phyloP scores from a whole-genome alignment of 2,797 vertebrate genomes.

The Anolis apletophallus region DNA sequence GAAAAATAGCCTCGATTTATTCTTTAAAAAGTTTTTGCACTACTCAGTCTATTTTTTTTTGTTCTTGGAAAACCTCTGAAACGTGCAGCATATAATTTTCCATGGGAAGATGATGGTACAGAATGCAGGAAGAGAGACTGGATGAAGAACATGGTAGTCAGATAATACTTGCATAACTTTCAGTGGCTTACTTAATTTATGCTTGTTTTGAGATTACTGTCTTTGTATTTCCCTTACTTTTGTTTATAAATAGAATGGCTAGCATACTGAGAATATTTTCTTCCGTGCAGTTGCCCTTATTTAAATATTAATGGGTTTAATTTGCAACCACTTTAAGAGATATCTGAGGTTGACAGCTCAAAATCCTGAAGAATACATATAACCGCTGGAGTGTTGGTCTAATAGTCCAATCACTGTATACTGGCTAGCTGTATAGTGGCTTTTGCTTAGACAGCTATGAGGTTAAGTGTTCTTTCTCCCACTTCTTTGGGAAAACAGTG shows the following conservation, averaged over 20 bases:
- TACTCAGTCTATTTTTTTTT: too few relatives aligned
- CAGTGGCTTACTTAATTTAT: too few relatives aligned
- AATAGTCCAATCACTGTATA: constrained; percentile 70
- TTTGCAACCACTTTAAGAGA: constrained; percentile 44
- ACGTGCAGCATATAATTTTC: too few relatives aligned
- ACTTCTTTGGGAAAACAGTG: constrained; percentile 55
- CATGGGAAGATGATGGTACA: too few relatives aligned
- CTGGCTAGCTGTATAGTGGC: constrained; percentile 65
- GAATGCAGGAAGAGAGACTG: too few relatives aligned
- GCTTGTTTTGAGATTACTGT: not conserved
- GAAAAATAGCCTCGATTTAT: too few relatives aligned
- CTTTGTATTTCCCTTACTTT: constrained; percentile 44
- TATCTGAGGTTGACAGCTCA: constrained; percentile 68
- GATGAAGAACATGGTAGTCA: too few relatives aligned
- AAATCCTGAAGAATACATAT: constrained; percentile 64
- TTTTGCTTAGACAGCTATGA: constrained; percentile 58
- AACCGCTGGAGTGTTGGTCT: constrained; percentile 70
- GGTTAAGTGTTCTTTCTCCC: constrained; percentile 45
- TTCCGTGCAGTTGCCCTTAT: constrained; percentile 54
- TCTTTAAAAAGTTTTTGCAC: too few relatives aligned
- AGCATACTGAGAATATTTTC: constrained; percentile 4
- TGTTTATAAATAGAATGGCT: constrained; percentile 28
- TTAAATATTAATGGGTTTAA: constrained; percentile 48
- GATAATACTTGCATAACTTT: too few relatives aligned
- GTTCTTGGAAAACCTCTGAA: too few relatives aligned